Percentiles rank a stretch among this genome's conserved stretches.
These are phyloP conservation scores for Synanthedon vespiformis DNA, from an alignment of 2,888 invertebrate species.

Conservation along the genomic window DNA sequence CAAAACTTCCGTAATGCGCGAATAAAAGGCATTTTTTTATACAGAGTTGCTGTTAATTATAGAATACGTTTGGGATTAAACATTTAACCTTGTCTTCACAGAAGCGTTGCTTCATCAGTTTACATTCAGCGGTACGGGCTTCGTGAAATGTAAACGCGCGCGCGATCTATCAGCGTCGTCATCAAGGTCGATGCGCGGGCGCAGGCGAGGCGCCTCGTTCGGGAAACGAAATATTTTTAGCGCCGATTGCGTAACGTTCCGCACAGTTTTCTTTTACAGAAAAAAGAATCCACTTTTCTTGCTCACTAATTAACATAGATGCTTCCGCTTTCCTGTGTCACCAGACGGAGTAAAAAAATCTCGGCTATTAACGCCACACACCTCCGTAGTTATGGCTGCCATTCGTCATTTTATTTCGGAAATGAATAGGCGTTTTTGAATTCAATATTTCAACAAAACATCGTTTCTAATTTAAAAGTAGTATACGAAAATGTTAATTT, in stretches of 20 bases:
- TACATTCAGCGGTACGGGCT: background rate
- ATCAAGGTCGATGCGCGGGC: slow-evolving; percentile 42
- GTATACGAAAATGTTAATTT: too few species aligned
- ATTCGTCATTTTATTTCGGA: background rate
- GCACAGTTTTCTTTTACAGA: background rate
- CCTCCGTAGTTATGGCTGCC: background rate
- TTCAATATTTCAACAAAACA: too few species aligned
- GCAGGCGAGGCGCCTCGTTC: slow-evolving; percentile 7
- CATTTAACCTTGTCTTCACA: too few species aligned
- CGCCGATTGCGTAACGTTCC: slow-evolving; percentile 31
- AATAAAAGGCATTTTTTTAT: too few species aligned
- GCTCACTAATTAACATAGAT: slow-evolving; percentile 28
- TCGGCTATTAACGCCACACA: background rate
- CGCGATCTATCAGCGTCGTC: slow-evolving; percentile 48
- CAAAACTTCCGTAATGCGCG: too few species aligned
- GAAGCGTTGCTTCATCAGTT: background rate
- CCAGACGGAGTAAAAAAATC: slow-evolving; percentile 1
- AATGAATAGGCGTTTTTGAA: background rate
- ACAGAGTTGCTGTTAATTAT: too few species aligned
- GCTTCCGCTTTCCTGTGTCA: slow-evolving; percentile 21
- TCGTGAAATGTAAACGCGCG: slow-evolving; percentile 2
- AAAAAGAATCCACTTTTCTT: slow-evolving; percentile 6
- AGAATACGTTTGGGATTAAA: too few species aligned
- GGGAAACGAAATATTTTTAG: slow-evolving; percentile 31
- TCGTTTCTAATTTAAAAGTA: too few species aligned